Conservation (phyloP, 2,888 invertebrate genomes). For the Sympetrum striolatum region DNA sequence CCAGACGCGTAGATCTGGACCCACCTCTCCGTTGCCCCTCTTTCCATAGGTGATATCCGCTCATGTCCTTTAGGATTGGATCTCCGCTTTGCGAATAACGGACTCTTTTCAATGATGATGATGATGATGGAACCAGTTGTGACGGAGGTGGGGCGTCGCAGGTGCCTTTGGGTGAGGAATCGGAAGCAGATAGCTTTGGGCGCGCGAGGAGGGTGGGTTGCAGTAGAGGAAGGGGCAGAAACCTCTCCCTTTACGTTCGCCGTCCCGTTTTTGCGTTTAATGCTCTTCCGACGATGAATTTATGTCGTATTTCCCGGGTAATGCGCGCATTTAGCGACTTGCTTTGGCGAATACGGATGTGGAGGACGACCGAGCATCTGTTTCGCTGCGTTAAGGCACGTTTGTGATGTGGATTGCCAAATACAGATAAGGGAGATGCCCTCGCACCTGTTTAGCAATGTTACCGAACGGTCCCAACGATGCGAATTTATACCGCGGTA, state of each 20-base stretch:
- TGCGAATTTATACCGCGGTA: too few species aligned
- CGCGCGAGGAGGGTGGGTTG: background rate
- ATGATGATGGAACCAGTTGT: conserved; percentile 24
- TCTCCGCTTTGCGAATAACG: conserved; percentile 38
- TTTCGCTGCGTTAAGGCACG: too few species aligned
- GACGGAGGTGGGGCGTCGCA: background rate
- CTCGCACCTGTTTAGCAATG: too few species aligned
- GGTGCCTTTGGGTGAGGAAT: background rate
- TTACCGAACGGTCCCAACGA: too few species aligned
- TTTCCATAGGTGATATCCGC: background rate
- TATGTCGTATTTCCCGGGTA: too few species aligned
- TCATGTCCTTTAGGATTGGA: conserved; percentile 28
- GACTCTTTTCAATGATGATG: conserved; percentile 41
- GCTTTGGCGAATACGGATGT: too few species aligned
- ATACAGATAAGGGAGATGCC: too few species aligned
- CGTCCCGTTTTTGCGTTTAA: too few species aligned
- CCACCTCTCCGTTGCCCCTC: background rate
- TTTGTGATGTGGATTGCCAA: too few species aligned
- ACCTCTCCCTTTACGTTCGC: background rate
- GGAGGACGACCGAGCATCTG: too few species aligned
- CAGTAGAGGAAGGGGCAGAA: background rate
- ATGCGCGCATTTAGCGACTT: too few species aligned
- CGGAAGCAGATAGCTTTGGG: background rate
- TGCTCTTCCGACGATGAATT: too few species aligned
- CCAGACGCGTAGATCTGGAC: background rate